phyloP scores from a whole-genome alignment of 2,888 invertebrate genomes.

The Drosophila setosimentum region DNA sequence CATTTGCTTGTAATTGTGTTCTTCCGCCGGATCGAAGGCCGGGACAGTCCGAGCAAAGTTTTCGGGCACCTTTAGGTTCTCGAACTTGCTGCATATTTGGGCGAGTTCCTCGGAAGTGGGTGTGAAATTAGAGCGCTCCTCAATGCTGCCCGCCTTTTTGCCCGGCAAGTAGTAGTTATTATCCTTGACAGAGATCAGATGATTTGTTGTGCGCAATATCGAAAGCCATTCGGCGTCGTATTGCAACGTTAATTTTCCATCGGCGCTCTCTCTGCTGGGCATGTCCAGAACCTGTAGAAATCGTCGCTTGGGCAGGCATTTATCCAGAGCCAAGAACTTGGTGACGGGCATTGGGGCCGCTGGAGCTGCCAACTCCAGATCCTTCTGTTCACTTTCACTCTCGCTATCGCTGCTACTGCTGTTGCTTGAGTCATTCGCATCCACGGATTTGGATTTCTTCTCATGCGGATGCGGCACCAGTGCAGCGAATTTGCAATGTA shows the following conservation, averaged over 20 bases:
- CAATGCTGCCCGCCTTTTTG: conserved; percentile 86
- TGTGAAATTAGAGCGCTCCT: conserved; percentile 87
- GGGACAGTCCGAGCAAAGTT: conserved; percentile 93
- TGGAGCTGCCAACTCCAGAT: not conserved
- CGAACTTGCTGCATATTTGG: conserved; percentile 88
- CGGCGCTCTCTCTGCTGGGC: conserved; percentile 14
- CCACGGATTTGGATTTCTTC: not conserved
- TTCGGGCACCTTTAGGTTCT: conserved; percentile 89
- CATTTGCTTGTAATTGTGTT: conserved; percentile 82
- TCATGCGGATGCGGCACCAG: conserved; percentile 92
- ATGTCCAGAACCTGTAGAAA: conserved; percentile 94
- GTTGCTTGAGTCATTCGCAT: conserved; percentile 8
- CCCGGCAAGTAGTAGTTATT: conserved; percentile 93
- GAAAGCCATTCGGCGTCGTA: conserved; percentile 98
- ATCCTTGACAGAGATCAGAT: conserved; percentile 91
- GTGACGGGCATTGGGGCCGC: conserved; percentile 86
- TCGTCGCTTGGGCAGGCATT: conserved; percentile 95
- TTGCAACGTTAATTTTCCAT: conserved; percentile 74
- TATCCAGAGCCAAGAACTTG: conserved; percentile 97
- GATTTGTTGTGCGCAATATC: conserved; percentile 94
- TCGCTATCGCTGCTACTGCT: conserved; percentile 53
- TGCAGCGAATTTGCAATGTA: conserved; percentile 98
- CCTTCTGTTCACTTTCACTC: conserved; percentile 23
- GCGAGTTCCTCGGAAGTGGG: conserved; percentile 91
- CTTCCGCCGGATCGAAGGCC: conserved; percentile 85